A percentile compares a stretch with the other conserved stretches of the same genome.
These are phyloP conservation scores for Chromis chromis DNA, from an alignment of 2,797 vertebrate species.

Conservation along the genomic window DNA sequence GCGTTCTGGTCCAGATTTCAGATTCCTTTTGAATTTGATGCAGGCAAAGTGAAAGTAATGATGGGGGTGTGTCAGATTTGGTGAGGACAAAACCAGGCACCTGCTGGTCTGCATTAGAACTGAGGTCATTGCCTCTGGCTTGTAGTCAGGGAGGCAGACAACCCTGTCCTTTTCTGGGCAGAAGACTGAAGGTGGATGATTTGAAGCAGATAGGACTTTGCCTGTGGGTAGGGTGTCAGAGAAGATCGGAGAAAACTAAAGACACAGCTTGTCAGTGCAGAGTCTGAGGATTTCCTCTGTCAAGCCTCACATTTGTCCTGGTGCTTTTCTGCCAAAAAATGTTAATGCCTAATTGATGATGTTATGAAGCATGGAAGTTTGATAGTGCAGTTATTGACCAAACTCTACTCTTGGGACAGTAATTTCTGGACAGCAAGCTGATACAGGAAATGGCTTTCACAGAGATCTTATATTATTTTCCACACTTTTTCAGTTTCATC, in stretches of 20 bases:
- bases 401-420: conserved; percentile 1
- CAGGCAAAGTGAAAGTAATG: conserved; percentile 24
- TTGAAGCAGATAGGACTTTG: conserved; percentile 49
- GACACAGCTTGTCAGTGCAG: conserved; percentile 3
- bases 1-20: conserved; percentile 2
- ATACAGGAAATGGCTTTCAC: conserved; percentile 12
- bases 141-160: conserved; percentile 37
- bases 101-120: conserved; percentile 53
- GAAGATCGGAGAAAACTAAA: conserved; percentile 36
- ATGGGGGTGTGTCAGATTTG: conserved; percentile 41
- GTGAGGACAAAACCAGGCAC: conserved; percentile 36
- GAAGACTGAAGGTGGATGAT: conserved; percentile 53
- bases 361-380: conserved; percentile 5
- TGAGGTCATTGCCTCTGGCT: conserved; percentile 52
- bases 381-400: not conserved
- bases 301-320: conserved; percentile 22
- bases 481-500: conserved; percentile 23
- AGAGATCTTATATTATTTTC: conserved; percentile 16
- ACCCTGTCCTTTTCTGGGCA: conserved; percentile 47
- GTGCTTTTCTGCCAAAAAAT: conserved; percentile 12
- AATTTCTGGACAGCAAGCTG: not conserved
- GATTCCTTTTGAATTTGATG: not conserved
- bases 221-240: conserved; percentile 50
- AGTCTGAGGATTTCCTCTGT: conserved; percentile 31
- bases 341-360: conserved; percentile 7